phyloP scores from a whole-genome alignment of 1,140 invertebrate genomes.

The Bombus polaris region DNA sequence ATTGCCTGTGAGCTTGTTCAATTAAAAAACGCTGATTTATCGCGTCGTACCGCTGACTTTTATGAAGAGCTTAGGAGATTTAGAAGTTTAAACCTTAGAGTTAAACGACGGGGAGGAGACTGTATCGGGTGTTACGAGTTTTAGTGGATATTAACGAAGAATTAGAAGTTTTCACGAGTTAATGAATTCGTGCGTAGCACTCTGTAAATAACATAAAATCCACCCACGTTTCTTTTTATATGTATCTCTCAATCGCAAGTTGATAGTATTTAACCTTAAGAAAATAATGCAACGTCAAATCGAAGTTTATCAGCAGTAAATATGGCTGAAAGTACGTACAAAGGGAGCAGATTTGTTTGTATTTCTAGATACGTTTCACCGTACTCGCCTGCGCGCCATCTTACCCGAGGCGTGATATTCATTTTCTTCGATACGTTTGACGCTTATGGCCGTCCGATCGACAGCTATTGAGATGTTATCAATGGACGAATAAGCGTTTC shows the following conservation, averaged over 20 bases:
- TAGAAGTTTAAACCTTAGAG: neutral
- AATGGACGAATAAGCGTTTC: constrained; percentile 31
- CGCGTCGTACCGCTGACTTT: neutral
- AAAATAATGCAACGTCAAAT: too few species aligned
- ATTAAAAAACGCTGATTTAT: neutral
- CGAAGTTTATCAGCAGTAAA: too few species aligned
- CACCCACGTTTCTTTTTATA: too few species aligned
- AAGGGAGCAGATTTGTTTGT: neutral
- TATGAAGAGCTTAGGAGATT: constrained; percentile 1
- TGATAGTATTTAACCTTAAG: too few species aligned
- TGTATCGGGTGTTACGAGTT: neutral
- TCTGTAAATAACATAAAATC: too few species aligned
- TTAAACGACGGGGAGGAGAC: neutral
- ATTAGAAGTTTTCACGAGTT: neutral
- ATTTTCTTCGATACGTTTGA: constrained; percentile 12
- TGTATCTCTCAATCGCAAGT: too few species aligned
- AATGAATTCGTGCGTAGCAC: too few species aligned
- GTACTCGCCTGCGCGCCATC: too few species aligned
- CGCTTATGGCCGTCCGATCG: constrained; percentile 17
- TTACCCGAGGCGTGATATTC: constrained; percentile 4
- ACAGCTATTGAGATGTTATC: constrained; percentile 57
- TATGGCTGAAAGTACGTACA: neutral
- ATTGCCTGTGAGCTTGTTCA: neutral
- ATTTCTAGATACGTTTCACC: neutral
- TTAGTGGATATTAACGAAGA: neutral